Percentiles rank a stretch among this genome's conserved stretches.
Conservation (phyloP, 2,113 vertebrate species). For the Zosterops hypoxanthus region DNA sequence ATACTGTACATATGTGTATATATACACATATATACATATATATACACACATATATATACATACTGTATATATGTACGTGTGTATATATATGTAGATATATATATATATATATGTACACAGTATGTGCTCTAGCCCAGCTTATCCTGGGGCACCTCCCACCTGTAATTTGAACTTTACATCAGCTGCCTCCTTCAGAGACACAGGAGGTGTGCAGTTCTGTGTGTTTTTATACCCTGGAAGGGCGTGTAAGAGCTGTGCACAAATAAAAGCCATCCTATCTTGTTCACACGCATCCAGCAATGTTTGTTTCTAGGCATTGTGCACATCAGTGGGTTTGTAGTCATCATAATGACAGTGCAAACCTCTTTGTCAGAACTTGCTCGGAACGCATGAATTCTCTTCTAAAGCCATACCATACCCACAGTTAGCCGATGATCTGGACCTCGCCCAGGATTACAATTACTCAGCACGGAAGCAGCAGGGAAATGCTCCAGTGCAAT, state of each 20-base stretch:
- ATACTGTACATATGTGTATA: too few relatives aligned
- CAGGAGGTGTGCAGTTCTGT: neutral
- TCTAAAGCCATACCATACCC: neutral
- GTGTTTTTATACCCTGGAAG: neutral
- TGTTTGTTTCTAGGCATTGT: neutral
- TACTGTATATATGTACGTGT: too few relatives aligned
- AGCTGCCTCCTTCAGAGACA: neutral
- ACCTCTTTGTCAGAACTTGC: neutral
- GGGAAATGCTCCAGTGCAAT: neutral
- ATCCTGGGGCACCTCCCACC: neutral
- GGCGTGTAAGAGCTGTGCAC: neutral
- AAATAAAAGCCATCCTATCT: neutral
- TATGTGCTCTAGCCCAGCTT: neutral
- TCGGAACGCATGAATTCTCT: neutral
- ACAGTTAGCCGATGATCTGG: too few relatives aligned
- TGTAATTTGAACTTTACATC: neutral
- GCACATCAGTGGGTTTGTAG: neutral
- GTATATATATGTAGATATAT: too few relatives aligned
- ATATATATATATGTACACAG: too few relatives aligned
- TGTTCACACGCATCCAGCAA: neutral
- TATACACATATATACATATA: too few relatives aligned
- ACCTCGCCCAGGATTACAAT: neutral
- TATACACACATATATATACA: too few relatives aligned
- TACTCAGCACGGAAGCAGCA: neutral
- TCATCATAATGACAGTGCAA: neutral